These are phyloP conservation scores for Leguminivora glycinivorella DNA, from an alignment of 1,140 invertebrate species.

Conservation along the genomic window DNA sequence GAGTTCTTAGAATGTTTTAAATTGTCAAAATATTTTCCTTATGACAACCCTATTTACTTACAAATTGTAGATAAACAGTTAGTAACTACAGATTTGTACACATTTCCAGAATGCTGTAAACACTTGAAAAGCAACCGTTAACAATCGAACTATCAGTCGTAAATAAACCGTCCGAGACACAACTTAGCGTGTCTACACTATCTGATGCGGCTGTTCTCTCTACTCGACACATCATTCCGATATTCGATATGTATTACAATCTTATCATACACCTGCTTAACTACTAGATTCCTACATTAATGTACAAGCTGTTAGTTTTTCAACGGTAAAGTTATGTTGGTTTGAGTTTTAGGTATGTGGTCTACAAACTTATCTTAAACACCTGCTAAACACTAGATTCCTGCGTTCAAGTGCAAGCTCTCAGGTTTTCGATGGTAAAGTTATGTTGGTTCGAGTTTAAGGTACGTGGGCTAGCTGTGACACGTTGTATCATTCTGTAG, in stretches of 20 bases:
- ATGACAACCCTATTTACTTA: no score
- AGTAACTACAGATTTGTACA: neutral
- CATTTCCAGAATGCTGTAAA: slow-evolving; percentile 5
- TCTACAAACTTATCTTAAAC: slow-evolving; percentile 32
- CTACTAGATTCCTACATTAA: neutral
- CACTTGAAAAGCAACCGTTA: slow-evolving; percentile 5
- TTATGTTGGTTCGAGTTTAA: slow-evolving; percentile 19
- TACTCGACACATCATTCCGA: slow-evolving; percentile 42
- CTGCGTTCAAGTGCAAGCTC: neutral
- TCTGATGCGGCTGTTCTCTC: slow-evolving; percentile 45
- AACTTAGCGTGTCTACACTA: slow-evolving; percentile 42
- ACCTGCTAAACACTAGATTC: neutral
- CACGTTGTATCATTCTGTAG: slow-evolving; percentile 40
- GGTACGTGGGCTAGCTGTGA: slow-evolving; percentile 33
- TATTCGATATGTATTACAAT: slow-evolving; percentile 40
- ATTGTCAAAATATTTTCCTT: no score
- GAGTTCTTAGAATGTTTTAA: no score
- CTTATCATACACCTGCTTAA: slow-evolving; percentile 25
- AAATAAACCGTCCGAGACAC: slow-evolving; percentile 28
- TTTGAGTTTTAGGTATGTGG: slow-evolving; percentile 14
- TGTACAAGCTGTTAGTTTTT: neutral
- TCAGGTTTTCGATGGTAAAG: neutral
- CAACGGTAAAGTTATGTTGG: neutral
- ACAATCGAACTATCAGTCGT: slow-evolving; percentile 20
- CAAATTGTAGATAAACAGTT: neutral